Evolutionary conservation across 2,797 vertebrate genomes (phyloP).

Genomic region (Mormyrus hasselquistii): DNA sequence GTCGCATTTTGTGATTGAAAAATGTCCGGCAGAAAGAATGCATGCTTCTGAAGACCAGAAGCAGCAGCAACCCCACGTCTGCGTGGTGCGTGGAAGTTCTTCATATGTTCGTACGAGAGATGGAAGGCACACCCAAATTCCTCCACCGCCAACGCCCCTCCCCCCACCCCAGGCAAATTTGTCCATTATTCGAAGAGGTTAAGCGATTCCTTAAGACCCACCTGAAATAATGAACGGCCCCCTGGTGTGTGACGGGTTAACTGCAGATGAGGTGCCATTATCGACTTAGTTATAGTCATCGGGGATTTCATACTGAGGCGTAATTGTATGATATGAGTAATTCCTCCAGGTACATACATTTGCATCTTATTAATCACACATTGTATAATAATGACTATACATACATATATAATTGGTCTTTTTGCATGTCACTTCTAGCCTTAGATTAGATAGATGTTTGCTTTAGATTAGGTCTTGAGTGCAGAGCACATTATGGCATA

Average conservation of each 20-base stretch:
- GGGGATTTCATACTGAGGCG: background rate
- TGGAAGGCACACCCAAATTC: background rate
- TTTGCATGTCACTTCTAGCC: background rate
- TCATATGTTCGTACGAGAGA: background rate
- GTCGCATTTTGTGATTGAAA: background rate
- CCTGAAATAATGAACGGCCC: background rate
- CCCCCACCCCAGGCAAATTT: background rate
- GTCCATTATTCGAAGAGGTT: background rate
- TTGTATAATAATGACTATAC: background rate
- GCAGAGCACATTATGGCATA: background rate
- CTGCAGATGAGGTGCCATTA: background rate
- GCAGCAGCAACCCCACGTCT: background rate
- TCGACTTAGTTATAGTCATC: background rate
- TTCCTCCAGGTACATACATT: background rate
- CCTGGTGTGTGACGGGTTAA: background rate
- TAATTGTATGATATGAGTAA: background rate
- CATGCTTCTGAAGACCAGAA: background rate
- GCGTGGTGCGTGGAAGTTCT: background rate
- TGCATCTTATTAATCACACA: background rate
- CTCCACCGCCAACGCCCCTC: background rate
- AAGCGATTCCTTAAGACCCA: background rate
- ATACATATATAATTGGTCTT: constrained; percentile 4
- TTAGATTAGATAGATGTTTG: constrained; percentile 1
- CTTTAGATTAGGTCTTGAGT: background rate
- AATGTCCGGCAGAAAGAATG: background rate